Percentiles rank a stretch among this genome's conserved stretches.
phyloP scores from a whole-genome alignment of 2,888 invertebrate genomes.

The Rhaphigaster nebulosa region DNA sequence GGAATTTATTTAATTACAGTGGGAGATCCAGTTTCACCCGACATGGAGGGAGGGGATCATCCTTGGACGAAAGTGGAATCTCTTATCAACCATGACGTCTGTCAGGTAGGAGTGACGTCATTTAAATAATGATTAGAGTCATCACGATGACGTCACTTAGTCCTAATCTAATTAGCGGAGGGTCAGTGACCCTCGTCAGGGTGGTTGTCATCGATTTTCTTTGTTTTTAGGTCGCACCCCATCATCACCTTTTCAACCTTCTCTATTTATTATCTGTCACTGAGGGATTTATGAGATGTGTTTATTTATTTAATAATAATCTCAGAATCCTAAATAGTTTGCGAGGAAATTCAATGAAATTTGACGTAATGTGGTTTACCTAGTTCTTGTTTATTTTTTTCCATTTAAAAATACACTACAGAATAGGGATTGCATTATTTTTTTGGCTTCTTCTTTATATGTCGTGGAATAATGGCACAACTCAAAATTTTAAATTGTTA shows the following conservation, averaged over 20 bases:
- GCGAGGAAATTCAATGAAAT: background rate
- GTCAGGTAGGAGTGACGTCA: slow-evolving; percentile 2
- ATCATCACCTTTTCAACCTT: slow-evolving; percentile 8
- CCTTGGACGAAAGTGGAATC: background rate
- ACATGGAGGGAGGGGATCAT: background rate
- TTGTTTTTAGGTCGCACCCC: slow-evolving; percentile 46
- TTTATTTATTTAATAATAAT: background rate
- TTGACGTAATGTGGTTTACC: too few relatives aligned
- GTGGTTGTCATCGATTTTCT: slow-evolving; percentile 31
- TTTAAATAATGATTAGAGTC: background rate
- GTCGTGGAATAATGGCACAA: too few relatives aligned
- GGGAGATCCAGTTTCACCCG: background rate
- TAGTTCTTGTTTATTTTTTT: too few relatives aligned
- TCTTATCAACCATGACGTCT: background rate
- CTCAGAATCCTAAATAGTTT: background rate
- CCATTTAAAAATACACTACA: too few relatives aligned
- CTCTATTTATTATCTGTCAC: background rate
- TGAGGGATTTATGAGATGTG: background rate
- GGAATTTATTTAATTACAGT: background rate
- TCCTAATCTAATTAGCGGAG: slow-evolving; percentile 11
- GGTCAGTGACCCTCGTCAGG: slow-evolving; percentile 38
- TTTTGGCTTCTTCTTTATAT: too few relatives aligned
- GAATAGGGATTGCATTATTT: too few relatives aligned
- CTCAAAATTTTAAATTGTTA: too few relatives aligned
- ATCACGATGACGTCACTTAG: background rate